Percentiles rank a stretch among this genome's conserved stretches.
Conservation (phyloP, 2,797 vertebrate species). For the Thalassophryne amazonica region DNA sequence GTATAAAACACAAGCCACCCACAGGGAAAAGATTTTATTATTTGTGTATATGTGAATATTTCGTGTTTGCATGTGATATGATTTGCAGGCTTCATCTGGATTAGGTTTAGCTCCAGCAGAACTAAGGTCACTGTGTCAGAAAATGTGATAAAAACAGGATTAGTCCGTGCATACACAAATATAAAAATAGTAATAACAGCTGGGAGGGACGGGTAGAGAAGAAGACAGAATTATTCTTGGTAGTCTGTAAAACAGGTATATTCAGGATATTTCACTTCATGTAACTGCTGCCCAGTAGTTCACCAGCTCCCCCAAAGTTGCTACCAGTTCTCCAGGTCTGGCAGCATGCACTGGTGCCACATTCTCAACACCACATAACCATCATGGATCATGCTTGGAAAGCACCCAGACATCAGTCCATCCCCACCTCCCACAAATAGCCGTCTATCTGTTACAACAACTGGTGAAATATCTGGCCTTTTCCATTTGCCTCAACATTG, state of each 20-base stretch:
- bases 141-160: constrained; percentile 55
- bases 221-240: constrained; percentile 2
- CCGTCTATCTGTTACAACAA: no score
- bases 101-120: constrained; percentile 12
- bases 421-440: no score
- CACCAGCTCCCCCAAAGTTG: constrained; percentile 21
- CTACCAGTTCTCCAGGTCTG: not conserved
- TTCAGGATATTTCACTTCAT: constrained; percentile 25
- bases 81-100: constrained; percentile 42
- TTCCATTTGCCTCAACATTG: no score
- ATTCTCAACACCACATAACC: no score
- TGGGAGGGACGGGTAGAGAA: constrained; percentile 22
- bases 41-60: not conserved
- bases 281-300: constrained; percentile 30
- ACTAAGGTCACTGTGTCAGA: constrained; percentile 53
- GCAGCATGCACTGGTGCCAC: no score
- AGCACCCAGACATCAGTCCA: no score
- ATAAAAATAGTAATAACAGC: constrained; percentile 28
- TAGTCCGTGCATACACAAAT: constrained; percentile 15
- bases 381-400: no score
- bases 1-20: not conserved
- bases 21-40: no score
- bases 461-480: no score
- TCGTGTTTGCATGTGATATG: not conserved
- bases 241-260: constrained; percentile 44